phyloP scores from a whole-genome alignment of 2,888 invertebrate genomes.

The Liopterus haemorrhoidalis region DNA sequence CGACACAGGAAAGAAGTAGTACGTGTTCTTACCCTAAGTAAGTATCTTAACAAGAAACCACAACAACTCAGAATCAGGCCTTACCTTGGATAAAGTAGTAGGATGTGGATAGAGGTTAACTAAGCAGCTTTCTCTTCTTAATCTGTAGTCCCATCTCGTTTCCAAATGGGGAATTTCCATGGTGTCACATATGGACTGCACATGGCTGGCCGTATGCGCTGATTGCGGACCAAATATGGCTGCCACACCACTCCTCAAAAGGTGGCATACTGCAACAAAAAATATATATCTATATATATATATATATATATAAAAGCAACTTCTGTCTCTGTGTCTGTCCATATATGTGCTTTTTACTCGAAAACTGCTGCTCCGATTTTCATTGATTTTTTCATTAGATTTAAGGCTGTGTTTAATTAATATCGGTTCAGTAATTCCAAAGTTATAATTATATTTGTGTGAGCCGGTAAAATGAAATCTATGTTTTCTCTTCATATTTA shows the following conservation, averaged over 20 bases:
- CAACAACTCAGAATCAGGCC: conserved; percentile 30
- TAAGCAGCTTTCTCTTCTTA: conserved; percentile 80
- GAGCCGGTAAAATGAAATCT: too few relatives aligned
- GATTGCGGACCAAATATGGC: conserved; percentile 93
- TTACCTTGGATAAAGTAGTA: conserved; percentile 75
- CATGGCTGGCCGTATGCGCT: conserved; percentile 83
- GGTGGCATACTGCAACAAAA: conserved; percentile 70
- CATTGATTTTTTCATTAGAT: too few relatives aligned
- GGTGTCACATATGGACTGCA: conserved; percentile 92
- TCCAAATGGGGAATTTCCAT: conserved; percentile 95
- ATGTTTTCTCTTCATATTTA: too few relatives aligned
- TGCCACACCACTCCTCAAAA: conserved; percentile 80
- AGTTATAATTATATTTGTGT: too few relatives aligned
- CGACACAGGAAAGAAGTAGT: conserved; percentile 4
- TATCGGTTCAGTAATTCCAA: too few relatives aligned
- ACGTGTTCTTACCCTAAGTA: neutral
- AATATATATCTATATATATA: conserved; percentile 12
- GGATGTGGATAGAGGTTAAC: conserved; percentile 94
- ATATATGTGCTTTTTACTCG: too few relatives aligned
- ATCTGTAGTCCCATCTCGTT: conserved; percentile 88
- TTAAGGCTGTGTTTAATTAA: too few relatives aligned
- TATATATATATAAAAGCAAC: too few relatives aligned
- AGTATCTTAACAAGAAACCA: too few relatives aligned
- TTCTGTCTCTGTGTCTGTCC: too few relatives aligned
- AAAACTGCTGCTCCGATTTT: neutral